Conservation (phyloP, 2,888 invertebrate genomes). For the Junonia oenone region DNA sequence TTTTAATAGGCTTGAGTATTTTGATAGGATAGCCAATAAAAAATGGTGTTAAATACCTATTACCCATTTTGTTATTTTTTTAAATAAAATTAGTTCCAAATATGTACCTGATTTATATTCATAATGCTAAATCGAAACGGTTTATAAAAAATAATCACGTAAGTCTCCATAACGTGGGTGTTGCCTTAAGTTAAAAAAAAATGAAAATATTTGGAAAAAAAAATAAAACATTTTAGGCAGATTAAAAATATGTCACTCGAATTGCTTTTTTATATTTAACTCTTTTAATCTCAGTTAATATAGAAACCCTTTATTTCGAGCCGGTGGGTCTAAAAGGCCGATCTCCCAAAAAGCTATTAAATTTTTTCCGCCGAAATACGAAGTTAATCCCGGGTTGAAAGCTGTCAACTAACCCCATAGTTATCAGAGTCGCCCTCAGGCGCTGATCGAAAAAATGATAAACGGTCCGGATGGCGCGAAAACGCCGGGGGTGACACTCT, state of each 20-base stretch:
- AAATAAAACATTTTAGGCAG: not conserved
- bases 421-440: conserved; percentile 41
- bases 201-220: no score
- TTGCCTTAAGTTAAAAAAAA: no score
- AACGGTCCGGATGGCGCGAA: conserved; percentile 45
- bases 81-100: no score
- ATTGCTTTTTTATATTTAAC: not conserved
- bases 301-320: conserved; percentile 19
- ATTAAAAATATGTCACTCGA: conserved; percentile 1
- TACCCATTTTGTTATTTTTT: no score
- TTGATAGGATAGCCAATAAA: no score
- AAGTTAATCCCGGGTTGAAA: conserved; percentile 65
- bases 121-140: no score
- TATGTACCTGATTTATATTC: no score
- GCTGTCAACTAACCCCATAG: conserved; percentile 60
- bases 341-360: conserved; percentile 56
- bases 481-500: conserved; percentile 45
- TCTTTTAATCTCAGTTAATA: conserved; percentile 5
- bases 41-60: no score
- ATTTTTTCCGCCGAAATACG: conserved; percentile 55
- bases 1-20: no score
- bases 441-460: conserved; percentile 59
- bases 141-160: no score
- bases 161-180: no score
- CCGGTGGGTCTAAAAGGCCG: conserved; percentile 42